These are phyloP conservation scores for Megaceryle alcyon DNA, from an alignment of 2,797 vertebrate species.

Conservation along the genomic window DNA sequence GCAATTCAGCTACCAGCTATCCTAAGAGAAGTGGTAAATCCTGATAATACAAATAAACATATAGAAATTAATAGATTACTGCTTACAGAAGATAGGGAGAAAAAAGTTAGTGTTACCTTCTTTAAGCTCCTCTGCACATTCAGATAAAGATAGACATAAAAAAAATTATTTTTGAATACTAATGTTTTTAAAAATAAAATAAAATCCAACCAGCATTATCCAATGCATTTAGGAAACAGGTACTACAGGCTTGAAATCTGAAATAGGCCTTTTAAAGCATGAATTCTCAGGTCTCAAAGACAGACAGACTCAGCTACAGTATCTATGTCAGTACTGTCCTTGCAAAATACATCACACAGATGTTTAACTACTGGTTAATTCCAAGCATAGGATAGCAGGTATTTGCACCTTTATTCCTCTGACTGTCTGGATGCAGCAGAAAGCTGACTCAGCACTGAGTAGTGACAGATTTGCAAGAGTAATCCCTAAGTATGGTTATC, in stretches of 20 bases:
- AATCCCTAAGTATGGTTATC: neutral
- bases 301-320: neutral
- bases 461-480: neutral
- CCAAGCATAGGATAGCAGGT: neutral
- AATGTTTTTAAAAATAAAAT: neutral
- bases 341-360: neutral
- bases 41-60: neutral
- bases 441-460: neutral
- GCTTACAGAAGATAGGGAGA: neutral
- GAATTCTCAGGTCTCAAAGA: neutral
- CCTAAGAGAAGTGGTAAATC: neutral
- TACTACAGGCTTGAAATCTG: neutral
- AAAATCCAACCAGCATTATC: neutral
- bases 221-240: neutral
- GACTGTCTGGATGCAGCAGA: neutral
- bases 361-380: neutral
- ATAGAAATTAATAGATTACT: neutral
- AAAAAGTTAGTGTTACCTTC: slow-evolving; percentile 83
- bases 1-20: neutral
- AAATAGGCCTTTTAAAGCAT: neutral
- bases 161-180: slow-evolving; percentile 48
- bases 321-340: neutral
- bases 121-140: slow-evolving; percentile 89
- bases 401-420: neutral
- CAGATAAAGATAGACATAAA: slow-evolving; percentile 39